Evolutionary conservation across 2,888 invertebrate genomes (phyloP).

Genomic region (Pharmacophagus antenor): DNA sequence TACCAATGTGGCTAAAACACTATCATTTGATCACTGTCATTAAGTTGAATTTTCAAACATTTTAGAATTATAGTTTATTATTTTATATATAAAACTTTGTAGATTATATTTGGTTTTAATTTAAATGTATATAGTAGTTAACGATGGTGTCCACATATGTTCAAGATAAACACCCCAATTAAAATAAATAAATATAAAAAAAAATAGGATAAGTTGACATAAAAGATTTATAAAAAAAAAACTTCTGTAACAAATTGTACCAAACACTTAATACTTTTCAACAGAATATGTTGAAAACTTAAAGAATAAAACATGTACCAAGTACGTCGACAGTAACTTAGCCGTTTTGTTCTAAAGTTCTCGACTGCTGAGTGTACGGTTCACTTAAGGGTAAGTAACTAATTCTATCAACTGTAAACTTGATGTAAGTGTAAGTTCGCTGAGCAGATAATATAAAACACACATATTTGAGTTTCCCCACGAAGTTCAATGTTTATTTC

Average conservation of each 20-base stretch:
- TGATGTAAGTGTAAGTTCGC: not conserved
- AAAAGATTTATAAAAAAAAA: no score
- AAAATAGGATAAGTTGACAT: not conserved
- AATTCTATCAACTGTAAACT: slow-evolving; percentile 13
- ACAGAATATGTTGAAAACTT: not conserved
- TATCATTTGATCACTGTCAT: no score
- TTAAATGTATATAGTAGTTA: no score
- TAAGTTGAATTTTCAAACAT: no score
- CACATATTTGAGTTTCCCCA: slow-evolving; percentile 2
- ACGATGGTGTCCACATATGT: no score
- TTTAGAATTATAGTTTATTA: no score
- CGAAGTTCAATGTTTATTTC: not conserved
- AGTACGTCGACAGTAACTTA: not conserved
- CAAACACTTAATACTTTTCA: not conserved
- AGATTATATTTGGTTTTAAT: no score
- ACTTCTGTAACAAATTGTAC: no score
- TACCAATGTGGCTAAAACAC: no score
- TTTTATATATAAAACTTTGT: no score
- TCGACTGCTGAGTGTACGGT: slow-evolving; percentile 1
- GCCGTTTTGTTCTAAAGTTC: slow-evolving; percentile 5
- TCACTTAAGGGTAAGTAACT: slow-evolving; percentile 6
- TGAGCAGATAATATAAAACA: not conserved
- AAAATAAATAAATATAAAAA: no score
- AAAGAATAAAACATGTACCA: not conserved
- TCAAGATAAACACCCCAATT: no score